Evolutionary conservation across 2,888 invertebrate genomes (phyloP).

Genomic region (Pyralis farinalis): DNA sequence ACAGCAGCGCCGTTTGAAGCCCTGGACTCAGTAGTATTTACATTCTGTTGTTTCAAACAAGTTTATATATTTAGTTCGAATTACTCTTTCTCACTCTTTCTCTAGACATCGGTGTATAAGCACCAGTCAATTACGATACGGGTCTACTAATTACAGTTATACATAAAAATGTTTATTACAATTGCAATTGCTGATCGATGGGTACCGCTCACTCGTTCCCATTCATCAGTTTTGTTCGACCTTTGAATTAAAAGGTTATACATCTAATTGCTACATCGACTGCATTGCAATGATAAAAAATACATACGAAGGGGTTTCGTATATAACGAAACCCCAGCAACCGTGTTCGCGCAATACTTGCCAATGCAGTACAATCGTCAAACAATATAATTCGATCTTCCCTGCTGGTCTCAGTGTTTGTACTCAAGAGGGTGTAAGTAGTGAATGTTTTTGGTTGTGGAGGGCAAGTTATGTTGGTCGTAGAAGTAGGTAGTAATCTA

Average conservation of each 20-base stretch:
- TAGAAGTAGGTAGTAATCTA: conserved; percentile 68
- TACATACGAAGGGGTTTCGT: conserved; percentile 27
- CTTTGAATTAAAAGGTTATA: not conserved
- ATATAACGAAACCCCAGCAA: conserved; percentile 56
- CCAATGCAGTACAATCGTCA: conserved; percentile 36
- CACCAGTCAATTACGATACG: no score
- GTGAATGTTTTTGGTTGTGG: conserved; percentile 8
- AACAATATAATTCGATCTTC: conserved; percentile 33
- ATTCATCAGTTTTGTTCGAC: no score
- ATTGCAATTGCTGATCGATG: no score
- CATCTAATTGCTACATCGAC: not conserved
- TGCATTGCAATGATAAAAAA: not conserved
- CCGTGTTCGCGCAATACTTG: conserved; percentile 56
- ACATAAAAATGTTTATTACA: no score
- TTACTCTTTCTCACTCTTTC: no score
- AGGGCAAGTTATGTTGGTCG: conserved; percentile 42
- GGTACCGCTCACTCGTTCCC: no score
- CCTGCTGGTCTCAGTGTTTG: conserved; percentile 15
- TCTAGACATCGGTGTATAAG: no score
- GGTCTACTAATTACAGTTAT: no score
- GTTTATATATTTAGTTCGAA: no score
- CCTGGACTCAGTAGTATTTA: no score
- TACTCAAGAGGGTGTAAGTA: conserved; percentile 12
- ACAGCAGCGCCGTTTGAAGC: no score
- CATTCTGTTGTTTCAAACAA: no score